Percentiles rank a stretch among this genome's conserved stretches.
These are phyloP conservation scores for Urocitellus parryii DNA, from an alignment of 2,113 vertebrate species.

Conservation along the genomic window DNA sequence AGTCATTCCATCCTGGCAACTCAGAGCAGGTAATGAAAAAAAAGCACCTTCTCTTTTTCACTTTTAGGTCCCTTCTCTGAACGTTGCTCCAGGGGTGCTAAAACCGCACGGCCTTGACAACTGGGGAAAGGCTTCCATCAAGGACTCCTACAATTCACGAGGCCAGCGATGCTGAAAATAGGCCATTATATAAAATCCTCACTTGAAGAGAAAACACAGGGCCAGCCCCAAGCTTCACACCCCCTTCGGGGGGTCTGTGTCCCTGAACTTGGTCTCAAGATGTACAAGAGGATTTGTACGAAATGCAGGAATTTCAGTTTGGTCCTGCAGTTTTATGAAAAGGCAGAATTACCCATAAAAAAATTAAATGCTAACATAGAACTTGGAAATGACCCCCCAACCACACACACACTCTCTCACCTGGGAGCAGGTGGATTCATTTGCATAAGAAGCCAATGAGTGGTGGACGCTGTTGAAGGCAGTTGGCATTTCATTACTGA, in stretches of 20 bases:
- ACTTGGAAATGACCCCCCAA: too few relatives aligned
- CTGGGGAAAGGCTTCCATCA: not conserved
- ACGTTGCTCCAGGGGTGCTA: not conserved
- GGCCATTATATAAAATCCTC: not conserved
- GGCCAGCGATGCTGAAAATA: not conserved
- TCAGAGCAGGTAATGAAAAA: not conserved
- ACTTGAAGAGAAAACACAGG: not conserved
- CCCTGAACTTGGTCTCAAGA: slow-evolving; percentile 52
- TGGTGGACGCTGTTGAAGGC: slow-evolving; percentile 80
- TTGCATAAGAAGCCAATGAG: slow-evolving; percentile 83
- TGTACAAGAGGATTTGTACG: slow-evolving; percentile 57
- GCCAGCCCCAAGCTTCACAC: not conserved
- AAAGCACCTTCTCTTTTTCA: not conserved
- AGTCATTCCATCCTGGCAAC: not conserved
- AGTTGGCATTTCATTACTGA: slow-evolving; percentile 82
- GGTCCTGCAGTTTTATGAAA: slow-evolving; percentile 63
- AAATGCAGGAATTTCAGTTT: slow-evolving; percentile 53
- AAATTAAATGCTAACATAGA: slow-evolving; percentile 59
- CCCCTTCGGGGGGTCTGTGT: not conserved
- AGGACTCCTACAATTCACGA: not conserved
- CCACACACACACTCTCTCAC: not conserved
- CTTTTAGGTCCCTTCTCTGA: not conserved
- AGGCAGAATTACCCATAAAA: slow-evolving; percentile 51
- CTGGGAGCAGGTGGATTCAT: slow-evolving; percentile 50
- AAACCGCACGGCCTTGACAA: not conserved